phyloP scores from a whole-genome alignment of 2,797 vertebrate species.

The Siniperca scherzeri region DNA sequence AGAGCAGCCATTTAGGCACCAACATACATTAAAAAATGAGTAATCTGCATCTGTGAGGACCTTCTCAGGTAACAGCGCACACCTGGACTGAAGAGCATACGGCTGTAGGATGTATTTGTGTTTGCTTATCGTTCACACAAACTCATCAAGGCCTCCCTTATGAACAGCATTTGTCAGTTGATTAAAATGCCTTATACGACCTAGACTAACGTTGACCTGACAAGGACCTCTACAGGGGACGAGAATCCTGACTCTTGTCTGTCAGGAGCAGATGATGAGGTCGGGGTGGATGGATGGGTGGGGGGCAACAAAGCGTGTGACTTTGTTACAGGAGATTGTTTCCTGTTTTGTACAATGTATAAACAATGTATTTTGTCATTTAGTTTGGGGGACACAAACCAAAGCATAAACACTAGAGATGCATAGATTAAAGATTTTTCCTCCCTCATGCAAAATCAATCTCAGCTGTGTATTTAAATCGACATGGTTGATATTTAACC shows the following conservation, averaged over 20 bases:
- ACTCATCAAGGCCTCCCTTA: not conserved
- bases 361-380: not conserved
- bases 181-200: not conserved
- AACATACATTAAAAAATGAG: slow-evolving; percentile 20
- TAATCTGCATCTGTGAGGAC: not conserved
- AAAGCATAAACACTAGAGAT: slow-evolving; percentile 26
- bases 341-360: no score
- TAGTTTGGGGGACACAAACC: slow-evolving; percentile 8
- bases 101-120: not conserved
- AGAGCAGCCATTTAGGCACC: slow-evolving; percentile 2
- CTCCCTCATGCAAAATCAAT: not conserved
- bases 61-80: not conserved
- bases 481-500: not conserved
- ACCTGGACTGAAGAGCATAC: not conserved
- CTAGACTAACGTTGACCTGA: not conserved
- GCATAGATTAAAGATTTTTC: slow-evolving; percentile 6
- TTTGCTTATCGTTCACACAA: not conserved
- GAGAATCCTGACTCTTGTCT: not conserved
- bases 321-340: not conserved
- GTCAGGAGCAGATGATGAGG: not conserved
- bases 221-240: not conserved
- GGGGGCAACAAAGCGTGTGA: not conserved
- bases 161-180: not conserved
- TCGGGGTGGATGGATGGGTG: no score
- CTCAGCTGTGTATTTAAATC: slow-evolving; percentile 5